Percentiles rank a stretch among this genome's conserved stretches.
Evolutionary conservation across 2,797 vertebrate species (phyloP).

Genomic region (Hydrolagus colliei): DNA sequence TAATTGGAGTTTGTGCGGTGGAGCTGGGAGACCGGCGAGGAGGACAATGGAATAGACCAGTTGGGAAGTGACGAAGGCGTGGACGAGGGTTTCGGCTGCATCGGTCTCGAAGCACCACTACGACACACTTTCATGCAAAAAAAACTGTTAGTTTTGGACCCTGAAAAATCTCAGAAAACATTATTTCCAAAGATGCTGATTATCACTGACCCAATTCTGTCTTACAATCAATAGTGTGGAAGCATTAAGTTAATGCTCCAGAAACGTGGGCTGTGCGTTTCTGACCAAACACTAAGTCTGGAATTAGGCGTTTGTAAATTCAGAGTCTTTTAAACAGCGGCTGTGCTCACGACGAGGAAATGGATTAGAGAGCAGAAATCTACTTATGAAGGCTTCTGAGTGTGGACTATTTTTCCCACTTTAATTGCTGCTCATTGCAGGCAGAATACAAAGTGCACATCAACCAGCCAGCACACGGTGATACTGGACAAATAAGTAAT

Average conservation of each 20-base stretch:
- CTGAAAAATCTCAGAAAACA: too few species aligned
- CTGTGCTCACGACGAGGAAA: background rate
- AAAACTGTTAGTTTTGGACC: too few species aligned
- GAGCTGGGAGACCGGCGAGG: background rate
- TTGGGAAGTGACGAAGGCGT: background rate
- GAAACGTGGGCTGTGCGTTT: background rate
- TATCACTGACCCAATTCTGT: background rate
- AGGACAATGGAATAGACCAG: background rate
- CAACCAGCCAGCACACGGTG: background rate
- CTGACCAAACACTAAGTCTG: background rate
- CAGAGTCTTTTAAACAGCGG: background rate
- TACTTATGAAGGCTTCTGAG: background rate
- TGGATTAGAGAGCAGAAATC: constrained; percentile 8
- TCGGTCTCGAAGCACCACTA: too few species aligned
- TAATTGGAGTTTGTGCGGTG: background rate
- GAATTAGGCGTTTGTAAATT: background rate
- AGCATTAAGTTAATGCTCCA: background rate
- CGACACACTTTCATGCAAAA: too few species aligned
- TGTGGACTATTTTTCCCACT: background rate
- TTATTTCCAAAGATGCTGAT: background rate
- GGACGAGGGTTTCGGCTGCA: background rate
- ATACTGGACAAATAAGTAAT: background rate
- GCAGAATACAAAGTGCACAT: background rate
- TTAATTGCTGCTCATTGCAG: background rate
- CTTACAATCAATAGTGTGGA: background rate